Base-by-base conservation (phyloP, 2,797 vertebrate genomes). In the Pipistrellus nathusii region DNA sequence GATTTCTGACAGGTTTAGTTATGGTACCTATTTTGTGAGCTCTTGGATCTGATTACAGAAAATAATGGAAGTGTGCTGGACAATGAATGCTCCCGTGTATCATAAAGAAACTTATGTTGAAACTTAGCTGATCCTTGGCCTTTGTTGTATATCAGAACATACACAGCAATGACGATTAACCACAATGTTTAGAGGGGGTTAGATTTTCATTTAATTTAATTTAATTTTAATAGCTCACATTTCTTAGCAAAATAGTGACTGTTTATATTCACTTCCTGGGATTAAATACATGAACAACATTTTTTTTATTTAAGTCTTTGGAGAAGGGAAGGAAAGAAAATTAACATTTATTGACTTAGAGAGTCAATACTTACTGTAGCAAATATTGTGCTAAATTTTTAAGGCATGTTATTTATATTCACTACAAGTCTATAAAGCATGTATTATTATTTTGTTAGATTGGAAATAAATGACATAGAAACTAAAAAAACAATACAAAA, bases 1-100 rank as follows among this genome's bases (percentile, higher is more conserved):
- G 51, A 77, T 82, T 95, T 94, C 88, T 46, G 25, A 73, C 18
- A 88, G 48, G 41, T 59, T 90, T 95, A 59, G 88, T 87, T 93
- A 51, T 71, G 48, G 6, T 68, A 81, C 66, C 53, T 88, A 76
- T 93, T 72, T 88, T 88, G 32, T 83, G 91, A 93, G 66, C 38
- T 66, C 88, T 85, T 83, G 85, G 85, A 95, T 72, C 62, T 62
- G 85, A 68, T 80, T 86, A 93, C 0, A 23, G 85, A n/a, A n/a
- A n/a, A n/a, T n/a, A n/a, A n/a, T n/a, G n/a, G n/a, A n/a, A n/a
- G n/a, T n/a, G n/a, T n/a, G n/a, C n/a, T n/a, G n/a, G n/a, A n/a
- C n/a, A n/a, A n/a, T n/a, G n/a, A n/a, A n/a, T n/a, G n/a, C n/a
- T n/a, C n/a, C n/a, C n/a, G n/a, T n/a, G n/a, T n/a, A n/a, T n/a